These are phyloP conservation scores for Eupsilia transversa DNA, from an alignment of 2,888 invertebrate species.

Conservation along the genomic window DNA sequence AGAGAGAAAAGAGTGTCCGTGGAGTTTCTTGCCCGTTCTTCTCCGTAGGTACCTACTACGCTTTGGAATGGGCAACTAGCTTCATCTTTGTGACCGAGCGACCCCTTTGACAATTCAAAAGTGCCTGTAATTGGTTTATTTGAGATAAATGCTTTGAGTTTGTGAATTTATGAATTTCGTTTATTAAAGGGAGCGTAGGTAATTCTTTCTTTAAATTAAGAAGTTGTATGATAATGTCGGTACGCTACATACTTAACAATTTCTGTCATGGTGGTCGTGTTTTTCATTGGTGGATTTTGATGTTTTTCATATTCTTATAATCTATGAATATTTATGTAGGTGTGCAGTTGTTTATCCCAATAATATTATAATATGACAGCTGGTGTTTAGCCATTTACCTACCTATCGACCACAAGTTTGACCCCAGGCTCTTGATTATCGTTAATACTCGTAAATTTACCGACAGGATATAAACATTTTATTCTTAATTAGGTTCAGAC, in stretches of 20 bases:
- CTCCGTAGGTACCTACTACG: too few relatives aligned
- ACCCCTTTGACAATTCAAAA: too few relatives aligned
- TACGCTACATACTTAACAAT: background rate
- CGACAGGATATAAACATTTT: background rate
- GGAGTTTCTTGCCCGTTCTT: too few relatives aligned
- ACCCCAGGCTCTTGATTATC: background rate
- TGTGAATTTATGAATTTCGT: conserved; percentile 13
- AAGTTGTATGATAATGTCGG: too few relatives aligned
- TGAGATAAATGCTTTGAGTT: too few relatives aligned
- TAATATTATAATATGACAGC: background rate
- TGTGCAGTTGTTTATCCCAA: background rate
- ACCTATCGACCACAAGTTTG: background rate
- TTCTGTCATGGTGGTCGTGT: background rate
- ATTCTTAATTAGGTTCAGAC: conserved; percentile 22
- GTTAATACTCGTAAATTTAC: background rate
- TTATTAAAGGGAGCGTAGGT: background rate
- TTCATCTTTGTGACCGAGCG: too few relatives aligned
- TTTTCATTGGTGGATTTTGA: background rate
- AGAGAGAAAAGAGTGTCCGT: too few relatives aligned
- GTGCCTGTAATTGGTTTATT: too few relatives aligned
- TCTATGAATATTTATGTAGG: background rate
- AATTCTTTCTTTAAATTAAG: too few relatives aligned
- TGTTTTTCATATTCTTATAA: background rate
- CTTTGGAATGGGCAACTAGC: too few relatives aligned
- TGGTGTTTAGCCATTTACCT: background rate